Evolutionary conservation across 2,797 vertebrate genomes (phyloP), one percentile per base, ranked within the genome.

Genomic region (Synanceia verrucosa): DNA sequence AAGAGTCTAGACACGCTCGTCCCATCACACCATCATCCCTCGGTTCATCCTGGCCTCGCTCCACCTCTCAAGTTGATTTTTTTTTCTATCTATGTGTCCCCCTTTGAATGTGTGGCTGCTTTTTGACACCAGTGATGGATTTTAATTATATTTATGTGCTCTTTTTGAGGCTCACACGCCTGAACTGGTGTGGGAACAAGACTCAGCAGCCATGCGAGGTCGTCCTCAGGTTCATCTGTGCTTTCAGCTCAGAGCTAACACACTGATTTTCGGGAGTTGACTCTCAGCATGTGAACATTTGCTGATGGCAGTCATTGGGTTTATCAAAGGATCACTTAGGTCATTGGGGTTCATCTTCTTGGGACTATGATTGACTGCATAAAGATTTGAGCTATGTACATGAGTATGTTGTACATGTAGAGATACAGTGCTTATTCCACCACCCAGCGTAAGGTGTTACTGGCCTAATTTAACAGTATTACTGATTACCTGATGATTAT

Each of bases 1-100:
- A 87, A 78, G 74, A 53, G 89, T 92, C 91, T 87, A 87, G 90
- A 92, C 92, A 88, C 57, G 84, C 52, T 89, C 79, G 83, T 79
- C 71, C 74, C 73, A 81, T 87, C 76, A 51, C 73, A 67, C 80
- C 72, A 79, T 64, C 79, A 56, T 65, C 60, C 34, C 67, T 79
- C 62, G 67, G 51, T 82, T 84, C 79, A n/a, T 46, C 47, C 65
- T 82, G 74, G 69, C 57, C 44, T 50, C 65, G 53, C 55, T 79
- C 73, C 80, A 76, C 50, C 9, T 65, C 39, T 70, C 69, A 37
- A 33, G 56, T 73, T 73, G n/a, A 19, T 55, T 36, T 60, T 47
- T 36, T 70, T 71, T 55, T 67, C 70, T 62, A 61, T 61, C 58
- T 47, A 5, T 33, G 23, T 51, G 69, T 80, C 66, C 63, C n/a